Evolutionary conservation across 2,113 vertebrate genomes (phyloP), one percentile per base, ranked within the genome.

Genomic region (Cottus gobio): DNA sequence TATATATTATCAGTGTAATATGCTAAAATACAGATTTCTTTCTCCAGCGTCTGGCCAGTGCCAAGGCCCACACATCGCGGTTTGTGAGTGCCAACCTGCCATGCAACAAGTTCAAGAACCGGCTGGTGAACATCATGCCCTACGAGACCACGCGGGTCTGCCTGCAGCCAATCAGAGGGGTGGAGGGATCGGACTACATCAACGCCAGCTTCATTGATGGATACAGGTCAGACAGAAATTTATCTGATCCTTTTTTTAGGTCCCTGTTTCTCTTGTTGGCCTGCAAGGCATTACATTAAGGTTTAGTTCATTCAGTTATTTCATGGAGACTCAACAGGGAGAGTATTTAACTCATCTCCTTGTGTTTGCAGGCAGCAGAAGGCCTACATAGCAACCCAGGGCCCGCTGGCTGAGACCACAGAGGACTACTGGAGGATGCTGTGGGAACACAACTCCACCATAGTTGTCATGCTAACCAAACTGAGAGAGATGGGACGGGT

Each of bases 21-120:
- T 28, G 31, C 6, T 46, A 11, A 80, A 71, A 66, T 46, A 18
- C 66, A 13, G 13, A 44, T 57, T 76, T 71, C 5, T 79, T 64
- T 48, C 71, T 56, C 82, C 36, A 99, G 98, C 96, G 96, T 91
- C 95, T 99, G 92, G 97, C 98, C 89, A 98, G 97, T 87, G 98
- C 98, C 86, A 99, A 99, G 95, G 98, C 98, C 86, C 98, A 99
- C 95, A 98, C 97, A 77, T 99, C 98, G 82, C 96, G 97, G 85
- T 99, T 99, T 78, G 97, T 99, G 93, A 99, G 98, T 93, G 98
- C 98, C 96, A 99, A 99, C 94, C 96, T 99, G 92, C 97, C 98
- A 76, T 99, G 98, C 96, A 99, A 99, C 96, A 99, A 99, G 95
- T 99, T 99, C 94, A 99, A 99, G 95, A 99, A 99, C 93, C 96